Evolutionary conservation across 2,888 invertebrate genomes (phyloP).

Genomic region (Brachylomia viminalis): DNA sequence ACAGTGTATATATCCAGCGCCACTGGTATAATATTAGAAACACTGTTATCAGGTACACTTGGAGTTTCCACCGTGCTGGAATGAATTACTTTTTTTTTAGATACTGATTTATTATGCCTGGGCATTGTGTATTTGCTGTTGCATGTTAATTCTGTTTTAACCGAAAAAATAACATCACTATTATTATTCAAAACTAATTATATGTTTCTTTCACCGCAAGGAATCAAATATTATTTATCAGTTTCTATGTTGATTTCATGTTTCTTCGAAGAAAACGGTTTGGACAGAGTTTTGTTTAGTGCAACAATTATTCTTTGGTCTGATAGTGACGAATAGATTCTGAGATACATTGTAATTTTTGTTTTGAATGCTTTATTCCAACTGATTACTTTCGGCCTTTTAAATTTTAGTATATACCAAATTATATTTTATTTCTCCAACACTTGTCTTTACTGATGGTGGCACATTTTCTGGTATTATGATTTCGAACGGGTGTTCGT

Average conservation of each 20-base stretch:
- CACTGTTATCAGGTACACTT: slow-evolving; percentile 14
- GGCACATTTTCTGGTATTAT: slow-evolving; percentile 36
- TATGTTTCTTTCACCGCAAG: slow-evolving; percentile 13
- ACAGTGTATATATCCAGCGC: slow-evolving; percentile 15
- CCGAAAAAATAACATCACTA: slow-evolving; percentile 7
- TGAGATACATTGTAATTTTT: slow-evolving; percentile 20
- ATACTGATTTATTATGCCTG: not conserved
- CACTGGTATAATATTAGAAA: slow-evolving; percentile 19
- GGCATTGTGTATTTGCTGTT: slow-evolving; percentile 9
- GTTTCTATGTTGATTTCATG: slow-evolving; percentile 30
- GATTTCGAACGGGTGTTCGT: slow-evolving; percentile 32
- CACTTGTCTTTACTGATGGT: slow-evolving; percentile 30
- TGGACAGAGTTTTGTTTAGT: slow-evolving; percentile 31
- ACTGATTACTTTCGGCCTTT: slow-evolving; percentile 12
- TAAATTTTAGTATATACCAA: slow-evolving; percentile 30
- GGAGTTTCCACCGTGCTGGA: slow-evolving; percentile 30
- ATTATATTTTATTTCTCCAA: slow-evolving; percentile 33
- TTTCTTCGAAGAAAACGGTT: slow-evolving; percentile 23
- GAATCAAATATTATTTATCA: slow-evolving; percentile 26
- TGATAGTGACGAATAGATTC: not conserved
- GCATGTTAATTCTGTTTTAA: slow-evolving; percentile 35
- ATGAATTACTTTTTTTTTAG: slow-evolving; percentile 13
- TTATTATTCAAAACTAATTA: slow-evolving; percentile 29
- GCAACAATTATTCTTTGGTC: slow-evolving; percentile 4
- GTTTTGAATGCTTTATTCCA: slow-evolving; percentile 16